A percentile compares a stretch with the other conserved stretches of the same genome.
These are phyloP conservation scores for Plectus sambesii DNA, from an alignment of 1,140 invertebrate species.

Conservation along the genomic window DNA sequence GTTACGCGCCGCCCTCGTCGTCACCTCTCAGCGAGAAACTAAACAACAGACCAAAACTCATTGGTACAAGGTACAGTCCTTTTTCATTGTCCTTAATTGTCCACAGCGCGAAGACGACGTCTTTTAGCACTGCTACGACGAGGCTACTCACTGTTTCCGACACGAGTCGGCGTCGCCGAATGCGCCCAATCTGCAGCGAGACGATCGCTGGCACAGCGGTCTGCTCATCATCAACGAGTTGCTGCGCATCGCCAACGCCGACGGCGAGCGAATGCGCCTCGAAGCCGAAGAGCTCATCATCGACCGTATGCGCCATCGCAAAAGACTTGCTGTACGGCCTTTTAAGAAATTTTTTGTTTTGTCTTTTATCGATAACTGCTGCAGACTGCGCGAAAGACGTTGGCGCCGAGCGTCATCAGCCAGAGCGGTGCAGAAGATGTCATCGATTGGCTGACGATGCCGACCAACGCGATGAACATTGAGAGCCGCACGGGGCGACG, in stretches of 20 bases:
- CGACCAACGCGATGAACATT: conserved; percentile 32
- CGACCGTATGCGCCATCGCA: background rate
- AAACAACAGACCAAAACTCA: conserved; percentile 77
- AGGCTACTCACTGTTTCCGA: conserved; percentile 67
- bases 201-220: conserved; percentile 83
- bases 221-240: conserved; percentile 87
- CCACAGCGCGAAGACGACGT: conserved; percentile 36
- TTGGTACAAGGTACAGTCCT: conserved; percentile 58
- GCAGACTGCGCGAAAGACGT: too few relatives aligned
- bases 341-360: too few relatives aligned
- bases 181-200: conserved; percentile 56
- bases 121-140: conserved; percentile 71
- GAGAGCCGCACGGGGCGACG: conserved; percentile 77
- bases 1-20: conserved; percentile 74
- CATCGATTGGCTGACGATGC: conserved; percentile 31
- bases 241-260: conserved; percentile 74
- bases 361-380: too few relatives aligned
- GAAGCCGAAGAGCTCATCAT: conserved; percentile 36
- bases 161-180: conserved; percentile 56
- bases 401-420: too few relatives aligned
- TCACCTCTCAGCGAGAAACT: conserved; percentile 84
- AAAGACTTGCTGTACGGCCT: conserved; percentile 52
- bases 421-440: too few relatives aligned
- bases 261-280: conserved; percentile 65
- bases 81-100: conserved; percentile 5